A percentile compares a stretch with the other conserved stretches of the same genome.
Conservation (phyloP, 2,888 invertebrate genomes). For the Gerris lacustris region DNA sequence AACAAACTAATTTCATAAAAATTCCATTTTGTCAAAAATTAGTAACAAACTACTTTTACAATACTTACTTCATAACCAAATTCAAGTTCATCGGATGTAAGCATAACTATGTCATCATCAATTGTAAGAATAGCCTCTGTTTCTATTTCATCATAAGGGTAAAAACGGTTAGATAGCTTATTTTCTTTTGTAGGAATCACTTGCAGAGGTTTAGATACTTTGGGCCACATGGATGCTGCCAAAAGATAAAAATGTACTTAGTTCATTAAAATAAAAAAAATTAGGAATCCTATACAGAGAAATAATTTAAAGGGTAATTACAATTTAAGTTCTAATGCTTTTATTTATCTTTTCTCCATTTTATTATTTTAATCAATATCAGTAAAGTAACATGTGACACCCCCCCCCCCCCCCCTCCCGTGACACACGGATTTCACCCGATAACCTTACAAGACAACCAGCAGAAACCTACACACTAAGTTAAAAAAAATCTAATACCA, state of each 20-base stretch:
- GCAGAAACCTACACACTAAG: too few relatives aligned
- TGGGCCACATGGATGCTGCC: slow-evolving; percentile 76
- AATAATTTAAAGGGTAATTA: background rate
- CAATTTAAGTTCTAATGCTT: too few relatives aligned
- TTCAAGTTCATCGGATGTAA: slow-evolving; percentile 89
- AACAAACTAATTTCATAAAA: too few relatives aligned
- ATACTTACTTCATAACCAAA: slow-evolving; percentile 62
- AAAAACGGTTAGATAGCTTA: slow-evolving; percentile 88
- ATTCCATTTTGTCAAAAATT: too few relatives aligned
- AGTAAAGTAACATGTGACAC: too few relatives aligned
- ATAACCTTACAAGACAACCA: too few relatives aligned
- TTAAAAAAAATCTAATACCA: slow-evolving; percentile 42
- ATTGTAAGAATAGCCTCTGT: slow-evolving; percentile 91
- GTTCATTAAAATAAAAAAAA: slow-evolving; percentile 8
- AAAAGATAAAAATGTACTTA: slow-evolving; percentile 23
- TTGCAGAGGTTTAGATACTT: slow-evolving; percentile 75
- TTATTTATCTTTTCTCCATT: too few relatives aligned
- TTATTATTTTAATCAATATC: too few relatives aligned
- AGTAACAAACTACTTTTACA: too few relatives aligned
- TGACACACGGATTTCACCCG: too few relatives aligned
- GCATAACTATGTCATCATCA: slow-evolving; percentile 91
- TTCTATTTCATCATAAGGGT: slow-evolving; percentile 89
- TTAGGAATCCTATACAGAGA: slow-evolving; percentile 4
- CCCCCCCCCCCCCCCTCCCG: too few relatives aligned
- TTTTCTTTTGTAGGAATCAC: slow-evolving; percentile 83